phyloP scores from a whole-genome alignment of 2,888 invertebrate genomes.

The Eugnorisma glareosa region DNA sequence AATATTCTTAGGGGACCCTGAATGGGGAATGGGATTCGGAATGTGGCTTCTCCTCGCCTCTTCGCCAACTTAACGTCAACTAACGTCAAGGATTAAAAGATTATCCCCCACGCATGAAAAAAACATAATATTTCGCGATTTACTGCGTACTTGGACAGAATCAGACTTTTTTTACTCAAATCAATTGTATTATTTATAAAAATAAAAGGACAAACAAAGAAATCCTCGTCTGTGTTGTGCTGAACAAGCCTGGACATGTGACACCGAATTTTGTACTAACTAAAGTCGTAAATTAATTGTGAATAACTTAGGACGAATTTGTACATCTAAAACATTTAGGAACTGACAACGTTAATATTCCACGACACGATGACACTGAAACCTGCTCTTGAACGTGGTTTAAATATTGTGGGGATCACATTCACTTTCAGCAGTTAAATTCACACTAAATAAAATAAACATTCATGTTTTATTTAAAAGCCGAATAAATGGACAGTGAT shows the following conservation, averaged over 20 bases:
- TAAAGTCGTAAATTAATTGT: not conserved
- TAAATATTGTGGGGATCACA: not conserved
- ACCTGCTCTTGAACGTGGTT: not conserved
- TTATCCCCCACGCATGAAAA: conserved; percentile 41
- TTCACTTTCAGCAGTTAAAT: not conserved
- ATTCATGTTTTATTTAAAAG: not conserved
- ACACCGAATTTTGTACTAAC: not conserved
- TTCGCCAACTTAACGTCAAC: conserved; percentile 48
- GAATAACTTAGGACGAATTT: not conserved
- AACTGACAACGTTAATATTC: not conserved
- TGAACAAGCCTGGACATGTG: not conserved
- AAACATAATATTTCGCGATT: conserved; percentile 43
- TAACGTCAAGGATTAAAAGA: conserved; percentile 52
- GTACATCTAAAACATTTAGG: not conserved
- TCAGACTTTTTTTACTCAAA: not conserved
- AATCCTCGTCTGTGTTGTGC: not conserved
- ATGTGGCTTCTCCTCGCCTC: conserved; percentile 31
- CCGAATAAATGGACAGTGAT: not conserved
- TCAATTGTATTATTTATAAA: not conserved
- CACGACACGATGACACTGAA: not conserved
- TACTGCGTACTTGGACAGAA: conserved; percentile 6
- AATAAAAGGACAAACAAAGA: not conserved
- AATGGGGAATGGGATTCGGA: conserved; percentile 30
- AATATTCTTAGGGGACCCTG: conserved; percentile 29
- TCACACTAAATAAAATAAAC: not conserved